phyloP scores from a whole-genome alignment of 1,140 invertebrate genomes.

The Cepaea nemoralis region DNA sequence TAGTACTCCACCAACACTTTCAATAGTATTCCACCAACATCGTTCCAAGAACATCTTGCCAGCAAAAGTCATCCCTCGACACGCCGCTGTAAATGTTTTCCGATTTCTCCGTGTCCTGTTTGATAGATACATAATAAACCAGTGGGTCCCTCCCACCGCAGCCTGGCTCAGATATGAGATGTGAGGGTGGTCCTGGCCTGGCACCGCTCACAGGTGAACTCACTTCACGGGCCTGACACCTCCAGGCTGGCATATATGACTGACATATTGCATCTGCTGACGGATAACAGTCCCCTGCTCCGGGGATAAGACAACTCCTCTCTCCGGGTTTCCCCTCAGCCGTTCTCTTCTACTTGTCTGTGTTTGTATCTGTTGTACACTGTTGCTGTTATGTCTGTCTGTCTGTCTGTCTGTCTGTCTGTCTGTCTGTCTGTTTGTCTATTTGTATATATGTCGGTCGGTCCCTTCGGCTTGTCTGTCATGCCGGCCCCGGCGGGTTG shows the following conservation, averaged over 20 bases:
- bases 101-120: neutral
- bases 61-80: neutral
- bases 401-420: neutral
- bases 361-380: neutral
- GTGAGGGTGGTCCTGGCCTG: slow-evolving; percentile 23
- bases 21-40: no score
- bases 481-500: no score
- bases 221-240: slow-evolving; percentile 15
- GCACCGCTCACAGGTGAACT: slow-evolving; percentile 2
- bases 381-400: neutral
- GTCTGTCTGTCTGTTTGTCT: no score
- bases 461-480: no score
- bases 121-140: neutral
- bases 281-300: neutral
- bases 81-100: neutral
- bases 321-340: no score
- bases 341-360: neutral
- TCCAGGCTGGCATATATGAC: slow-evolving; percentile 25
- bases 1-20: no score
- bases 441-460: no score
- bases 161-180: neutral
- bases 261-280: slow-evolving; percentile 29
- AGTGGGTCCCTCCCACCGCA: neutral
- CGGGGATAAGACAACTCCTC: neutral
- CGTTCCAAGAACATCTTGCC: no score